phyloP scores from a whole-genome alignment of 2,113 vertebrate species.

The Syrrhaptes paradoxus region DNA sequence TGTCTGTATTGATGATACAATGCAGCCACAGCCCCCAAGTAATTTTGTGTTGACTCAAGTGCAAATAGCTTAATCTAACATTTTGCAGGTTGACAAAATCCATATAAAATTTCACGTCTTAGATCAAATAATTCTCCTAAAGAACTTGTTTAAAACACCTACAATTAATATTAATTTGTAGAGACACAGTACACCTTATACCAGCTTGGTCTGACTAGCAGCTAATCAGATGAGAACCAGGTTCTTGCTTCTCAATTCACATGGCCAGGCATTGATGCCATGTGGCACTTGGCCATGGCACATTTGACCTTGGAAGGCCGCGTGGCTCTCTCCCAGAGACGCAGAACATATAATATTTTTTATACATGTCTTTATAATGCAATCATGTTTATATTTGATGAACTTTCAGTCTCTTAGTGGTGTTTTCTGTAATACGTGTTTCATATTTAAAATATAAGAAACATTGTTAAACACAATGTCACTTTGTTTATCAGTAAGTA shows the following conservation, averaged over 20 bases:
- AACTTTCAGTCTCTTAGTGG: background rate
- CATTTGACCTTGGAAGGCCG: constrained; percentile 24
- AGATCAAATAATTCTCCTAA: background rate
- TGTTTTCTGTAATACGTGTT: background rate
- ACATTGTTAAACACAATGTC: background rate
- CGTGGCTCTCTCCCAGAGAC: background rate
- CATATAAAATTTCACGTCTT: background rate
- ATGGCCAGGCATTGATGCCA: background rate
- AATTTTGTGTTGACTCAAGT: background rate
- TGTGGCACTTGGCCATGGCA: background rate
- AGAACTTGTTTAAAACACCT: background rate
- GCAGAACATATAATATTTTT: background rate
- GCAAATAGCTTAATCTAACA: background rate
- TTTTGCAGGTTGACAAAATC: background rate
- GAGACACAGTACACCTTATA: background rate
- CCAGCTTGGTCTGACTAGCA: background rate
- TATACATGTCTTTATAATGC: background rate
- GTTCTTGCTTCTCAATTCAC: background rate
- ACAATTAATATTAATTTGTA: background rate
- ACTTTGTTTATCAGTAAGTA: background rate
- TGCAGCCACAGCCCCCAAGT: background rate
- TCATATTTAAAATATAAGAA: background rate
- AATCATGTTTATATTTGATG: background rate
- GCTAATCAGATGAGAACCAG: background rate
- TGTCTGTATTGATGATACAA: background rate